Conservation (phyloP, 2,113 vertebrate species). For the Chloropsis hardwickii region DNA sequence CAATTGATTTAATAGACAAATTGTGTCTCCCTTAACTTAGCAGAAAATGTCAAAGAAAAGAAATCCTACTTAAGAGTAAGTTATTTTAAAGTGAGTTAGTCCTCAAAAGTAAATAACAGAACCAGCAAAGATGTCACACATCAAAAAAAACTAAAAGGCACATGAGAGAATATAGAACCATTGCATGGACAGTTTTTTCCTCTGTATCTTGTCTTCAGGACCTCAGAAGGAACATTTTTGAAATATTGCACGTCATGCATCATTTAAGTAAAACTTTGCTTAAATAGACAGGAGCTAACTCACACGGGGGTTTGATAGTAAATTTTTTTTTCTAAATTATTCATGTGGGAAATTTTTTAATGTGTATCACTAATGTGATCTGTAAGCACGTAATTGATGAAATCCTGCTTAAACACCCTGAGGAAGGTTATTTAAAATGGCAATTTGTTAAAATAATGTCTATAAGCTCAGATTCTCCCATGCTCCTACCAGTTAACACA, state of each 20-base stretch:
- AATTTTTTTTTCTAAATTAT: constrained; percentile 51
- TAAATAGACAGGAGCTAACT: constrained; percentile 28
- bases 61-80: neutral
- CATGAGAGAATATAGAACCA: neutral
- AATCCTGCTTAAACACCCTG: constrained; percentile 58
- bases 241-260: neutral
- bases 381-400: constrained; percentile 70
- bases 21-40: neutral
- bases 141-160: neutral
- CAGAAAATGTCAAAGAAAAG: neutral
- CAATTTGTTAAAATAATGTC: constrained; percentile 72
- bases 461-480: constrained; percentile 61
- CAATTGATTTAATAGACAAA: neutral
- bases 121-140: neutral
- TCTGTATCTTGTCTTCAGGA: neutral
- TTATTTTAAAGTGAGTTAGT: neutral
- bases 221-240: neutral
- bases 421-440: constrained; percentile 63
- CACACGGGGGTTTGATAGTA: neutral
- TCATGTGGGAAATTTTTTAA: constrained; percentile 62
- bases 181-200: neutral
- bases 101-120: neutral
- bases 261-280: constrained; percentile 45
- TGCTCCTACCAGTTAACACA: constrained; percentile 51
- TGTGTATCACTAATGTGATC: constrained; percentile 64